Base-by-base conservation (phyloP, 2,113 vertebrate genomes). In the Tupaia tana region DNA sequence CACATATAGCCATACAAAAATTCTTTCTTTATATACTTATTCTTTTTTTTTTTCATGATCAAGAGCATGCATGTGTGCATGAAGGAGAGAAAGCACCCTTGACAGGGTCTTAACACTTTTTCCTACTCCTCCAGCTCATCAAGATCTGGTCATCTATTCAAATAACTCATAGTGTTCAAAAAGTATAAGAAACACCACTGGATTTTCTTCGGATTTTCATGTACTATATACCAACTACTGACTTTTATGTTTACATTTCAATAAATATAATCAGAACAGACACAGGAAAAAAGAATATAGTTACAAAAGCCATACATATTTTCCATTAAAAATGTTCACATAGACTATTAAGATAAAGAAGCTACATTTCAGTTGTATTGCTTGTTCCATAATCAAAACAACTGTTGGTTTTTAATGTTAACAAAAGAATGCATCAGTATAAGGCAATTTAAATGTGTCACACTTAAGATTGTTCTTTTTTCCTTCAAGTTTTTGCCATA, bases 221-320 rank as follows among this genome's bases (percentile, higher is more conserved):
- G 10, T 31, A 64, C 27, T 80, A 3, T 15, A 71, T 2, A 85
- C 81, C 79, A 78, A 52, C 25, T 89, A 18, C 70, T 85, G 12
- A 20, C 34, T 88, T 84, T 79, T 84, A 82, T 56, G 71, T 95
- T 93, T 78, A 89, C 74, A 94, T 74, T 89, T 86, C 13, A 77
- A n/a, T 73, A 94, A 87, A 87, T 70, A 34, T 86, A 92, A 89
- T 70, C 77, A 93, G 18, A 92, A 64, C 7, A 87, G 86, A 78
- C 6, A 61, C 16, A 66, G 43, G 67, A 74, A 87, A 90, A 93
- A 91, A 13, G 56, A 79, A 83, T 89, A 86, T n/a, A 82, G 84
- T 86, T 80, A 90, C 6, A 84, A 84, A 92, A 71, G 24, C 11
- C 43, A 11, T 66, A 61, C 25, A 63, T 52, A 14, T 9, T 81